Base-by-base conservation (phyloP, 2,797 vertebrate genomes). In the Ctenopoma multispine region DNA sequence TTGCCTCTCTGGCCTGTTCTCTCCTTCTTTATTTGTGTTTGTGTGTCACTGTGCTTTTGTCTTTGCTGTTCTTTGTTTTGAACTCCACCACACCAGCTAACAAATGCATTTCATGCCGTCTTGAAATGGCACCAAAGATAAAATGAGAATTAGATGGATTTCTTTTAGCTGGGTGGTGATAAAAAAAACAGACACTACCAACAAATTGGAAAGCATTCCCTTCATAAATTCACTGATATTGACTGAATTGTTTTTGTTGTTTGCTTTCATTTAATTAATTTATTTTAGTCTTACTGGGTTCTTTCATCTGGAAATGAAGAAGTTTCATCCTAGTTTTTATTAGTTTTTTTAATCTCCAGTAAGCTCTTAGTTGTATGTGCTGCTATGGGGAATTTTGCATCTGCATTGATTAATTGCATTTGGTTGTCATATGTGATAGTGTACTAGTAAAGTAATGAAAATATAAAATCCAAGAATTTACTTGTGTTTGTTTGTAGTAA, bases 101-200 rank as follows among this genome's bases (percentile, higher is more conserved):
- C 48, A 44, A 69, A 72, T 40, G 20, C 15, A 46, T 60, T 70
- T 58, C 40, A 51, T 49, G 21, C 23, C 47, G 14, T 66, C 38
- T 40, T 65, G 23, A 40, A 54, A 63, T 75, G 24, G 36, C 44
- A 56, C 44, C 56, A 59, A 63, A 73, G 57, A 73, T 38, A 36
- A 63, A 71, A 70, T 51, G 44, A 74, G n/a, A 54, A 63, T 60
- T 47, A 51, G 50, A 47, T 56, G 20, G 3, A 67, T 68, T 73
- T 47, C n/a, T 73, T 50, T 59, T 38, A 57, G 51, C 20, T 2
- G 17, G 13, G 43, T 4, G 38, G 9, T 65, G 41, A 36, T 27
- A 17, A 4, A 20, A 3, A 20, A 56, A n/a, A 7, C 7, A 50
- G 13, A 54, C 40, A 10, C 18, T 7, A 34, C 48, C 4, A 36